Base-by-base conservation (phyloP, 1,140 invertebrate genomes). In the Gerris buenoi region DNA sequence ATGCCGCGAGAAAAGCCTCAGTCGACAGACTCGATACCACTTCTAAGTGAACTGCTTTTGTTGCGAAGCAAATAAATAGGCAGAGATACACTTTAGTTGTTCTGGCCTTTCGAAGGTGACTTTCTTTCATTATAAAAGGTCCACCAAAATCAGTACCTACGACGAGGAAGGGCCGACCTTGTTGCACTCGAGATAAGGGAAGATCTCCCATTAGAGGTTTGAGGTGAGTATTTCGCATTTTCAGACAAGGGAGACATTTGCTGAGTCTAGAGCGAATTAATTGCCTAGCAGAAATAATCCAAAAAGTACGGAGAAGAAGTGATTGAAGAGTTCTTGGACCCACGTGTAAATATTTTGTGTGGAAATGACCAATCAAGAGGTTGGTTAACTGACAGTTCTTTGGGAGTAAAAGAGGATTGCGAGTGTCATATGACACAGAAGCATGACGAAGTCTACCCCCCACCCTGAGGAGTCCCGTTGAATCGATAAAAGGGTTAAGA, bases 391-490 rank as follows among this genome's bases (percentile, higher is more conserved):
- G 67, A 68, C 71, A 66, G 28, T 65, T 23, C 58, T 69, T 70
- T 14, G 73, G 73, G n/a, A 79, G 57, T 2, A 77, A 18, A 25
- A 76, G 72, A 10, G 74, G 75, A 72, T 75, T 70, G 67, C 72
- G 72, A 28, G 67, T 68, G 63, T 73, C 67, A 58, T 67, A 63
- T 33, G 72, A 2, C 22, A 70, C 22, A 22, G 65, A 64, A 1
- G 76, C 66, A 56, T 77, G 66, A n/a, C 65, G 62, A 1, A 80
- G 56, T 67, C 78, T 66, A 23, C 78, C 76, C 2, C 78, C 78
- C 1, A 80, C 77, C 25, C 78, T 69, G 46, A 80, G 33, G 22
- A 79, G 59, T 3, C 73, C 73, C 15, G 73, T 15, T 26, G 74
- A 14, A 67, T 79, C 76, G 18, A 81, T 25, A 66, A 76, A 76